Base-by-base conservation (phyloP, 2,888 invertebrate genomes). In the Dusona sp. region DNA sequence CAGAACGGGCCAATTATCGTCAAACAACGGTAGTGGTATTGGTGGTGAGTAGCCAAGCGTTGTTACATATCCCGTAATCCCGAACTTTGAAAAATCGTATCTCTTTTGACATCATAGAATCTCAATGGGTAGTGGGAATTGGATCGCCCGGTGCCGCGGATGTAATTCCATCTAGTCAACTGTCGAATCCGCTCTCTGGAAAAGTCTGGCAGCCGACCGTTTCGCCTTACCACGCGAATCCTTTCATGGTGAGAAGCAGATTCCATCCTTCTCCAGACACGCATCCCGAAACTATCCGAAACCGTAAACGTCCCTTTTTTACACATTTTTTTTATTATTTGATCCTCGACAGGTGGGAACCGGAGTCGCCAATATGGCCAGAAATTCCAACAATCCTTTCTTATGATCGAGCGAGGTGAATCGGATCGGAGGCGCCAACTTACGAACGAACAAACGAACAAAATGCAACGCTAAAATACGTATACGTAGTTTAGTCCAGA, bases 351-450 rank as follows among this genome's bases (percentile, higher is more conserved):
- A 94, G 94, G 93, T 94, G 88, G 93, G 93, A 82, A 92, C 93
- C 29, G 92, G 93, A 57, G 90, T 93, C 84, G 92, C 91, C 87
- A 93, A 92, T 89, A 90, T 92, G 88, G 91, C 93, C 80, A 92
- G 94, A 89, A 95, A 95, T 92, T 95, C 95, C 85, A 96, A 95
- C 93, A 96, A 96, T 92, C 96, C 96, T 65, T 96, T 96, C 93
- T 95, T 96, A 95, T 96, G 95, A 95, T 93, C 88, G 88, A 90
- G 87, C 87, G 89, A 87, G 83, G 83, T 88, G 88, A 88, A 90
- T 83, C 84, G 29, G 33, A 54, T 89, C 87, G 89, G 54, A 78
- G 74, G 86, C 90, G 90, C 88, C 83, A 90, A 90, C 89, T 90
- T 90, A 90, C 89, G 91, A 93, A 93, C 92, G 90, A 86, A 86